These are phyloP conservation scores for Drosophila mercatorum DNA, from an alignment of 2,888 invertebrate genomes.

Conservation along the genomic window DNA sequence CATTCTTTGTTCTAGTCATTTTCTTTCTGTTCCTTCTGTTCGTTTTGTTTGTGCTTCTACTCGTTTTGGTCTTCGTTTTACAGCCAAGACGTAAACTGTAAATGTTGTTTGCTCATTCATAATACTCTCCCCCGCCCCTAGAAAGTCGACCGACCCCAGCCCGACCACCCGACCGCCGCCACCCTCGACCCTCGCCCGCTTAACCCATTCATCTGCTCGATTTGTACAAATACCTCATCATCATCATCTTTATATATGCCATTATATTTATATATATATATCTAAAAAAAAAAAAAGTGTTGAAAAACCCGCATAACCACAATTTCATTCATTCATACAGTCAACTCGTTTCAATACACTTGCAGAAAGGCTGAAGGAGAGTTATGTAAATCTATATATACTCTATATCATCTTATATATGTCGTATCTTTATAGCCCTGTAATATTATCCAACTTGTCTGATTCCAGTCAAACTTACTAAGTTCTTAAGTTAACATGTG, in stretches of 20 bases:
- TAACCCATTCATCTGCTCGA: conserved; percentile 20
- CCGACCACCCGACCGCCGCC: neutral
- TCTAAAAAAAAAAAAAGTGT: neutral
- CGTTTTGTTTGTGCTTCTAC: conserved; percentile 54
- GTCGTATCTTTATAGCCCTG: neutral
- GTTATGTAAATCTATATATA: neutral
- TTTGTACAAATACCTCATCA: conserved; percentile 24
- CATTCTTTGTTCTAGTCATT: conserved; percentile 39
- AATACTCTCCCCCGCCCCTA: neutral
- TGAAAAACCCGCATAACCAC: conserved; percentile 2
- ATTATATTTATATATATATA: conserved; percentile 9
- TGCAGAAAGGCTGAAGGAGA: neutral
- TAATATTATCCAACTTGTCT: neutral
- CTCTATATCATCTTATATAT: too few relatives aligned
- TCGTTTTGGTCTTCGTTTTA: conserved; percentile 56
- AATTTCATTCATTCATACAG: conserved; percentile 13
- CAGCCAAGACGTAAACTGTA: conserved; percentile 54
- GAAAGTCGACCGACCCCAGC: neutral
- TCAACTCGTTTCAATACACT: conserved; percentile 24
- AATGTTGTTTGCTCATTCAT: conserved; percentile 42
- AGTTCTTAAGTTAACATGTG: neutral
- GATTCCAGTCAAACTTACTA: neutral
- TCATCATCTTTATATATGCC: conserved; percentile 9
- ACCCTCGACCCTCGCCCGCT: neutral
- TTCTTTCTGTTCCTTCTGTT: conserved; percentile 47